Evolutionary conservation across 2,797 vertebrate species (phyloP).

Genomic region (Gallinago nigripennis): DNA sequence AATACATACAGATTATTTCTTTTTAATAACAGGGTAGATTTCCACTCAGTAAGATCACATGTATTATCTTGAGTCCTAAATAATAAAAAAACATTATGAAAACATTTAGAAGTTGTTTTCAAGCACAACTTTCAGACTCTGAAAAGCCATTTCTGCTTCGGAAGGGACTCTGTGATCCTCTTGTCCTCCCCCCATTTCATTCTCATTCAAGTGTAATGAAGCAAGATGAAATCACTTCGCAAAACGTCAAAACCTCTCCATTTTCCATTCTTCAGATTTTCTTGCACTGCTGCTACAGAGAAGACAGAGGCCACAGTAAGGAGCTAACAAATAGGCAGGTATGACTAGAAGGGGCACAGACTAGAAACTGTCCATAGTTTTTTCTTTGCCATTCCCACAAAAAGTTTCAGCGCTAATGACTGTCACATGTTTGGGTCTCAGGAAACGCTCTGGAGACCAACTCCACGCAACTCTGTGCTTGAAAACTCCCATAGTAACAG

Average conservation of each 20-base stretch:
- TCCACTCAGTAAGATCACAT: not conserved
- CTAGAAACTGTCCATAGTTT: not conserved
- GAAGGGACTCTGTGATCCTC: not conserved
- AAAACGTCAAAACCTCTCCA: not conserved
- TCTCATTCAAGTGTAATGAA: constrained; percentile 37
- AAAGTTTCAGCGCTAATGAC: not conserved
- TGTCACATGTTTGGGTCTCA: not conserved
- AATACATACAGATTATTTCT: not conserved
- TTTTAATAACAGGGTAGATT: not conserved
- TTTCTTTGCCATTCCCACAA: not conserved
- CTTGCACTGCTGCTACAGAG: not conserved
- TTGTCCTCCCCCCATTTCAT: not conserved
- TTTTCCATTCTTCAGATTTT: not conserved
- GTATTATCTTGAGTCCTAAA: not conserved
- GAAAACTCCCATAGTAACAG: not conserved
- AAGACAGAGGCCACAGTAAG: constrained; percentile 1
- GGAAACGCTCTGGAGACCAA: not conserved
- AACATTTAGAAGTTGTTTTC: not conserved
- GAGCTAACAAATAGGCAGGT: not conserved
- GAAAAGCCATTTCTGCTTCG: not conserved
- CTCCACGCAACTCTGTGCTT: not conserved
- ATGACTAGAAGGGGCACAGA: not conserved
- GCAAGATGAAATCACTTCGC: constrained; percentile 17
- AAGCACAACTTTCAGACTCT: not conserved
- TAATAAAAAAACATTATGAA: not conserved